Conservation (phyloP, 1,140 invertebrate species). For the Acarapis woodi region DNA sequence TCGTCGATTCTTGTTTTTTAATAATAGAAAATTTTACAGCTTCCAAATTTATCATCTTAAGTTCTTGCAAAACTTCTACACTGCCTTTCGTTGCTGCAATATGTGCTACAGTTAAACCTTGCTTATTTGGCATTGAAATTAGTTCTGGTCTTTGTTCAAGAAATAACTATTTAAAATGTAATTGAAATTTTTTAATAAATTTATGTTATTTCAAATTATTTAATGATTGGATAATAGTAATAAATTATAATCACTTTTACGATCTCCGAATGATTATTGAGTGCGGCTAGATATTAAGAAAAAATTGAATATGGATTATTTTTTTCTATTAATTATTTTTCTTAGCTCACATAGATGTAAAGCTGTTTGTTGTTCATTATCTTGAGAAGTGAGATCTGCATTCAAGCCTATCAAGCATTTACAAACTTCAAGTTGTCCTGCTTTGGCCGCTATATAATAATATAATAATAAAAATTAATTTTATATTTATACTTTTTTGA, state of each 20-base stretch:
- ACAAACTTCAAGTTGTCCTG: constrained; percentile 80
- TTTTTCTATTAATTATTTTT: no score
- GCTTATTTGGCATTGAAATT: constrained; percentile 72
- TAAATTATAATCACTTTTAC: constrained; percentile 67
- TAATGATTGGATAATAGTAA: no score
- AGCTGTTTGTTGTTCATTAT: constrained; percentile 43
- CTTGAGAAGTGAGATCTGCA: constrained; percentile 86
- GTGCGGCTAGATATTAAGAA: constrained; percentile 76
- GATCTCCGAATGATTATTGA: constrained; percentile 94
- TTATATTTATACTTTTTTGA: no score
- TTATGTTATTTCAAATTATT: no score
- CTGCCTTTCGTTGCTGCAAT: constrained; percentile 97
- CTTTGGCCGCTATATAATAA: constrained; percentile 46
- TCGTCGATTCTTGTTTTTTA: no score
- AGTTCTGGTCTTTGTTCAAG: constrained; percentile 78
- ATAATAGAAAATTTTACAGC: constrained; percentile 84
- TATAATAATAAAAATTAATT: no score
- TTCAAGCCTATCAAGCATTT: constrained; percentile 70
- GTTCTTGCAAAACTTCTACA: constrained; percentile 80
- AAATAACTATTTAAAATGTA: no score
- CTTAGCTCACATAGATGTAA: no score
- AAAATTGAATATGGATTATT: no score
- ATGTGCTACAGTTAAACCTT: constrained; percentile 91
- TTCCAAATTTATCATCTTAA: constrained; percentile 88
- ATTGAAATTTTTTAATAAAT: no score